Evolutionary conservation across 2,113 vertebrate genomes (phyloP).

Genomic region (Odontesthes bonariensis): DNA sequence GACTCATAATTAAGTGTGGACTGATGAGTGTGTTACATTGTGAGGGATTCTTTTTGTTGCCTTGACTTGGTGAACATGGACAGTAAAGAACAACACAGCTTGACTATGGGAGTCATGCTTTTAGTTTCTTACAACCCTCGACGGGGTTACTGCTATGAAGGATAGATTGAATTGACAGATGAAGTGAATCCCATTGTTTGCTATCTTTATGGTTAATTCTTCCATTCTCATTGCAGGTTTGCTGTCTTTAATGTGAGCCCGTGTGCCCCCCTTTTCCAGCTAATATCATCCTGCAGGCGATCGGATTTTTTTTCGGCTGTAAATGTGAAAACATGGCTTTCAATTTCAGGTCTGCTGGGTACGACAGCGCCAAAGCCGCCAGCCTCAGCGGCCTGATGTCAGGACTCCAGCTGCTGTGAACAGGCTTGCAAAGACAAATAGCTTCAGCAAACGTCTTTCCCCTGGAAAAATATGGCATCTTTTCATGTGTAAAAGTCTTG

Average conservation of each 20-base stretch:
- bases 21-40: neutral
- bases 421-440: conserved; percentile 1
- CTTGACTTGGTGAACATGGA: neutral
- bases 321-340: neutral
- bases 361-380: neutral
- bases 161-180: neutral
- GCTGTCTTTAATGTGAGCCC: neutral
- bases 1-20: conserved; percentile 11
- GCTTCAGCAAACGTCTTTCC: neutral
- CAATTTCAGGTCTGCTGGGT: neutral
- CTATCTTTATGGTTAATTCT: neutral
- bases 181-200: no score
- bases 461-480: neutral
- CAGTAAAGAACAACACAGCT: neutral
- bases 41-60: neutral
- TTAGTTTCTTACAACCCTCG: neutral
- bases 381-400: neutral
- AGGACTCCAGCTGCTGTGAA: neutral
- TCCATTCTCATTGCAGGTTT: neutral
- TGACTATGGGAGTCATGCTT: neutral
- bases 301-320: neutral
- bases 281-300: neutral
- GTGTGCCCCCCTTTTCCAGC: neutral
- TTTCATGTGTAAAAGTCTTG: neutral
- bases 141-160: no score